Evolutionary conservation across 92 coral and sea anemone species (phyloP), one percentile per base, ranked within the genome.

Genomic region (Epizoanthus illoricatus): DNA sequence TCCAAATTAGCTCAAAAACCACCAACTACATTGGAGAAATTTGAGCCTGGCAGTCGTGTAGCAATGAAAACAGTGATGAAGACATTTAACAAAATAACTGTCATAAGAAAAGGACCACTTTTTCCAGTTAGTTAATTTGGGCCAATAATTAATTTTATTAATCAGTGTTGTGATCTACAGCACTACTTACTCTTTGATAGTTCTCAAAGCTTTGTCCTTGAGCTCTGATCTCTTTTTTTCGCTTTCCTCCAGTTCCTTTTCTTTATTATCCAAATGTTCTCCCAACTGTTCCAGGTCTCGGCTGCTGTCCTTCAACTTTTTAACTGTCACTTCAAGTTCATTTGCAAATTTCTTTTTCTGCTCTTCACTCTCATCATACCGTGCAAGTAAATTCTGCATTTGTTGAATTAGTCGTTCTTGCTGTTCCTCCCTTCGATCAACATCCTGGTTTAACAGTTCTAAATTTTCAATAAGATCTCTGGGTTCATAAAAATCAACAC

Each of bases 171-270:
- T 7, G 10, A 52, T 52, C 56, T 11, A 60, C 57, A 39, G 33
- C 28, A 11, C 52, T 59, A 85, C 98, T 88, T 87, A 97, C 99
- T 97, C 99, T 94, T 93, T 97, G 18, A 97, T 86, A 41, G 98
- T 87, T 49, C 89, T 90, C 60, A 97, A 64, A 13, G 99, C 99
- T 79, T 94, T 92, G 60, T 88, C 86, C 76, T 91, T 94, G 65
- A 97, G 89, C 69, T 97, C 99, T 49, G 84, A 72, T 81, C 95
- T 93, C 82, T 94, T 97, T 84, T 73, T 90, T 56, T 93, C 99
- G 36, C 90, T 90, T 47, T 97, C 99, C 70, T 92, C 92, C 83
- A 91, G 69, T 43, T 88, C 83, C 47, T 87, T 91, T 65, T 97
- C 99, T 71, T 86, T 92, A 17, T 93, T 89, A 75, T 88, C 89